Percentiles rank a stretch among this genome's conserved stretches.
Conservation (phyloP, 2,888 invertebrate genomes). For the Drosophila rellima region DNA sequence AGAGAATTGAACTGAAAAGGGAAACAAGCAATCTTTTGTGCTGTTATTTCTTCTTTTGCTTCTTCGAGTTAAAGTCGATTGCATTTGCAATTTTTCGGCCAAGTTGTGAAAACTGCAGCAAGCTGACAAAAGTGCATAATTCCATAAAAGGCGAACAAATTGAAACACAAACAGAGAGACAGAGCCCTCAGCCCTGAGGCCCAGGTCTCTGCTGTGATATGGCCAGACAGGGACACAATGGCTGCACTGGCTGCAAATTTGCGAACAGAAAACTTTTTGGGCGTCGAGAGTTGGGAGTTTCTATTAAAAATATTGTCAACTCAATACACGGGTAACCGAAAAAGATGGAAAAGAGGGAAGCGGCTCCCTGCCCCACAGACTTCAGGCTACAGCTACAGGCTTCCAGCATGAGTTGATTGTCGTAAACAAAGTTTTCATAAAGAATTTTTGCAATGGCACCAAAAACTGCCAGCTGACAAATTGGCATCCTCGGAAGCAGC, state of each 20-base stretch:
- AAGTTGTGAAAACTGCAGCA: constrained; percentile 53
- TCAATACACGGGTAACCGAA: constrained; percentile 64
- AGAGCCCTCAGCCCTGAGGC: constrained; percentile 20
- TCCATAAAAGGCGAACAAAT: constrained; percentile 79
- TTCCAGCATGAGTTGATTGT: constrained; percentile 68
- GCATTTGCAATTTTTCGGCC: constrained; percentile 45
- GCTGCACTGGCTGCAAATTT: constrained; percentile 58
- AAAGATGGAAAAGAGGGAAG: background rate
- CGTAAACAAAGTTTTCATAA: constrained; percentile 81
- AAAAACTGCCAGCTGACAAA: constrained; percentile 75
- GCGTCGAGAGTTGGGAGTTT: constrained; percentile 66
- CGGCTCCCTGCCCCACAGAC: background rate
- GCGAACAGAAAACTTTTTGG: constrained; percentile 67
- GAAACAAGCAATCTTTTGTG: constrained; percentile 26
- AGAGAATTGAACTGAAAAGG: constrained; percentile 15
- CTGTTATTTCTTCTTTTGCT: background rate
- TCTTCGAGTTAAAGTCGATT: constrained; percentile 51
- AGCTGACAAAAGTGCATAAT: constrained; percentile 78
- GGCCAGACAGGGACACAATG: constrained; percentile 28
- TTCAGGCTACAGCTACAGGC: constrained; percentile 23
- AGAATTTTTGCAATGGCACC: constrained; percentile 66
- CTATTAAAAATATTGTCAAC: constrained; percentile 82
- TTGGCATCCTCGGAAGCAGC: constrained; percentile 70
- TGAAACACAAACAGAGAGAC: constrained; percentile 72
- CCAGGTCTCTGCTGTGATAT: constrained; percentile 11